These are phyloP conservation scores for Amniataba percoides DNA, from an alignment of 2,797 vertebrate genomes.

Conservation along the genomic window DNA sequence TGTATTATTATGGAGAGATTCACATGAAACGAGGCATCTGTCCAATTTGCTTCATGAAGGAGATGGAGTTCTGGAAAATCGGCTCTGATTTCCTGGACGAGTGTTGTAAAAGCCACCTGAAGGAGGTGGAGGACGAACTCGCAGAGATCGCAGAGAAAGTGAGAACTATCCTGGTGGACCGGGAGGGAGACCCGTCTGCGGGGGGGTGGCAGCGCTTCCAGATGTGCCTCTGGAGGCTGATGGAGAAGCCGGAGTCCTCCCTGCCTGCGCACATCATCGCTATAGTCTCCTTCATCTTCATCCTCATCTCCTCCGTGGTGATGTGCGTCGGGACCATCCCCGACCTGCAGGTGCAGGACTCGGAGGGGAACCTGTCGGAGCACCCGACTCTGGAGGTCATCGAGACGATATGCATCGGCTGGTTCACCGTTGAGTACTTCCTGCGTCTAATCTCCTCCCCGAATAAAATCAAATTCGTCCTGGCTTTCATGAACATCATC, in stretches of 20 bases:
- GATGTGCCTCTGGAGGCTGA: conserved; percentile 92
- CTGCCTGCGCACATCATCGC: conserved; percentile 90
- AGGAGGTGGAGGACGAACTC: conserved; percentile 92
- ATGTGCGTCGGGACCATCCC: conserved; percentile 98
- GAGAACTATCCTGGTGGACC: conserved; percentile 91
- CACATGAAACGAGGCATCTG: conserved; percentile 97
- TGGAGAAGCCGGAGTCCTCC: conserved; percentile 98
- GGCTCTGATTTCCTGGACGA: conserved; percentile 91
- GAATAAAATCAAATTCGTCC: conserved; percentile 90
- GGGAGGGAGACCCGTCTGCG: conserved; percentile 87
- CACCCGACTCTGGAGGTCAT: conserved; percentile 94
- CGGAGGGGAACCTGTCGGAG: conserved; percentile 89
- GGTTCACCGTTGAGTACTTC: conserved; percentile 96
- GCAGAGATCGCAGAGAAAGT: conserved; percentile 95
- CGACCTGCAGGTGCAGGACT: conserved; percentile 92
- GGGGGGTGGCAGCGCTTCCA: conserved; percentile 90
- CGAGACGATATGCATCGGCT: conserved; percentile 95
- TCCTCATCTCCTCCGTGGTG: conserved; percentile 93
- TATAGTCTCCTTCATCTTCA: conserved; percentile 94
- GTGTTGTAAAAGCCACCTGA: conserved; percentile 91
- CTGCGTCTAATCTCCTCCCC: conserved; percentile 92
- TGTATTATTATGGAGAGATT: conserved; percentile 95
- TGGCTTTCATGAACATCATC: conserved; percentile 97
- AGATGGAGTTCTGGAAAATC: conserved; percentile 98
- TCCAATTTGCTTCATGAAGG: conserved; percentile 95